Evolutionary conservation across 1,140 invertebrate species (phyloP).

Genomic region (Listronotus oregonensis): DNA sequence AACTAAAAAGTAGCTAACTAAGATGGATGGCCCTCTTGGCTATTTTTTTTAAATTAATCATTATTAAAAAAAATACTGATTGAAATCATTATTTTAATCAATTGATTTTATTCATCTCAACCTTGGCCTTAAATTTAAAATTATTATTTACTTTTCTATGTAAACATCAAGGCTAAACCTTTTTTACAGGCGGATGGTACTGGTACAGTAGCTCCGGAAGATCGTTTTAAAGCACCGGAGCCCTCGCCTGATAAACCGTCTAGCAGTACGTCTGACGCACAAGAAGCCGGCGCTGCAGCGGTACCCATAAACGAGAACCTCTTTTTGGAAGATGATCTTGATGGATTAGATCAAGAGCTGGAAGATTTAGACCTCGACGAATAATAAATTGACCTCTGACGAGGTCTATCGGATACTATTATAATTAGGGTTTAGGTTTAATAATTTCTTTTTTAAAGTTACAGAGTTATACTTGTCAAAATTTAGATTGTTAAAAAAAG

Average conservation of each 20-base stretch:
- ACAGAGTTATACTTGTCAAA: too few species aligned
- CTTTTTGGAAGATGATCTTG: constrained; percentile 87
- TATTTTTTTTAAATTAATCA: too few species aligned
- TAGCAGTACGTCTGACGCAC: constrained; percentile 49
- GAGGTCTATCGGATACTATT: constrained; percentile 29
- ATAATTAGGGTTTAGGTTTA: constrained; percentile 15
- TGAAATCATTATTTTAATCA: too few species aligned
- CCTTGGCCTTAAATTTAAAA: too few species aligned
- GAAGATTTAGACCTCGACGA: constrained; percentile 72
- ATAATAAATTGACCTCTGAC: constrained; percentile 48
- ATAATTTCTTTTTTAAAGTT: not conserved
- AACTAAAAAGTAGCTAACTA: too few species aligned
- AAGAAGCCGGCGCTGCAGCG: constrained; percentile 58
- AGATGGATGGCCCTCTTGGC: too few species aligned
- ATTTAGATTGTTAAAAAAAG: too few species aligned
- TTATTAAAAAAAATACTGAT: too few species aligned
- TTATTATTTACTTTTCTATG: too few species aligned
- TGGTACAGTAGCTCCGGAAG: constrained; percentile 64
- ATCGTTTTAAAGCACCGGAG: constrained; percentile 54
- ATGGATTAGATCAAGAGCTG: constrained; percentile 83
- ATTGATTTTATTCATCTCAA: too few species aligned
- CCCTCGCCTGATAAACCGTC: constrained; percentile 33
- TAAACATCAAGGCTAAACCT: not conserved
- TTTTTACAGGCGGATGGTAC: constrained; percentile 60
- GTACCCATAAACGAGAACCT: constrained; percentile 94